Percentiles rank a stretch among this genome's conserved stretches.
Conservation (phyloP, 2,113 vertebrate species). For the Crotalus tigris region DNA sequence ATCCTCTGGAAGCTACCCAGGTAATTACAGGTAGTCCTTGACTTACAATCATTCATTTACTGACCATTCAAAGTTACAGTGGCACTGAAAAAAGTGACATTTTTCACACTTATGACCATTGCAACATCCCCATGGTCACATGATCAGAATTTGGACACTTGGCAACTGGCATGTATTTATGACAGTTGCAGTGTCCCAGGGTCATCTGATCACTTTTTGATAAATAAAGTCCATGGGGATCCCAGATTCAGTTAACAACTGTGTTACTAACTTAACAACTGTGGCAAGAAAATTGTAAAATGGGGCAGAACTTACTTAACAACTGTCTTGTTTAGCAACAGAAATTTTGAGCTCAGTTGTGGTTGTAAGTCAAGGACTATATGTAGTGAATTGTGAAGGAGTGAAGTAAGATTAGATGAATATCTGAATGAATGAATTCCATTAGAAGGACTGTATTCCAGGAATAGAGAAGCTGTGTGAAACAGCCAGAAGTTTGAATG, state of each 20-base stretch:
- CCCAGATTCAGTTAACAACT: neutral
- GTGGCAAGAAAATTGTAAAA: neutral
- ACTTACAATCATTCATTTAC: neutral
- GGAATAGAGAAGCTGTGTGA: neutral
- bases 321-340: neutral
- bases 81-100: neutral
- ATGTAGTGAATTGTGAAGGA: neutral
- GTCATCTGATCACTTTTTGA: neutral
- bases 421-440: neutral
- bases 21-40: neutral
- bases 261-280: neutral
- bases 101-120: neutral
- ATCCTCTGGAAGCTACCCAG: neutral
- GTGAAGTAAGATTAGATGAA: neutral
- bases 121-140: neutral
- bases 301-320: neutral
- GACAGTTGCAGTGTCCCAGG: neutral
- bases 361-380: neutral
- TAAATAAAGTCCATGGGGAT: neutral
- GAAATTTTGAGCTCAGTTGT: neutral
- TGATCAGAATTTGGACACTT: neutral
- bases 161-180: too few relatives aligned
- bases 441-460: neutral
- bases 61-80: neutral
- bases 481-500: neutral